Conservation (phyloP, 2,888 invertebrate species). For the Apoda limacodes region DNA sequence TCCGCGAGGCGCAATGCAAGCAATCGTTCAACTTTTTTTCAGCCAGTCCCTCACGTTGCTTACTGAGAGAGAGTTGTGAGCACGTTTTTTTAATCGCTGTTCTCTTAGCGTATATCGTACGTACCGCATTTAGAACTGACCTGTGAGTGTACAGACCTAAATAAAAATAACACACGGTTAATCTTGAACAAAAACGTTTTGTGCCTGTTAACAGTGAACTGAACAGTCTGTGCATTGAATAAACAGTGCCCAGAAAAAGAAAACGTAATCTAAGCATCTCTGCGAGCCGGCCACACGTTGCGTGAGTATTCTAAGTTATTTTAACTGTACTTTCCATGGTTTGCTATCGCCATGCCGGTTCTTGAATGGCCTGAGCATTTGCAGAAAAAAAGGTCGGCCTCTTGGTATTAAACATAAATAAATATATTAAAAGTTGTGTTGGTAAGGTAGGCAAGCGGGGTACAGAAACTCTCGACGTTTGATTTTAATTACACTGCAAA, state of each 20-base stretch:
- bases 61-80: too few relatives aligned
- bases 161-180: slow-evolving; percentile 28
- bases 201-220: slow-evolving; percentile 39
- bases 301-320: slow-evolving; percentile 56
- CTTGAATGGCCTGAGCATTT: slow-evolving; percentile 39
- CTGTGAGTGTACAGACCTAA: slow-evolving; percentile 27
- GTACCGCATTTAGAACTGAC: too few relatives aligned
- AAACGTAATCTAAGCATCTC: slow-evolving; percentile 34
- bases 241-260: slow-evolving; percentile 27
- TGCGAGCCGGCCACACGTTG: slow-evolving; percentile 28
- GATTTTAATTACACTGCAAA: too few relatives aligned
- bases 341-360: slow-evolving; percentile 35
- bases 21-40: too few relatives aligned
- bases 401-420: slow-evolving; percentile 5
- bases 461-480: too few relatives aligned
- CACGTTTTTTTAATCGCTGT: too few relatives aligned
- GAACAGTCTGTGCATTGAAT: slow-evolving; percentile 30
- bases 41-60: too few relatives aligned
- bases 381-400: slow-evolving; percentile 46
- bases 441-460: too few relatives aligned
- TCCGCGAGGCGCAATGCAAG: too few relatives aligned
- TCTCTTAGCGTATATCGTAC: too few relatives aligned
- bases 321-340: slow-evolving; percentile 59
- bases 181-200: slow-evolving; percentile 33
- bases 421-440: too few relatives aligned